Percentiles rank a stretch among this genome's conserved stretches.
Conservation (phyloP, 2,113 vertebrate genomes). For the Poecile atricapillus region DNA sequence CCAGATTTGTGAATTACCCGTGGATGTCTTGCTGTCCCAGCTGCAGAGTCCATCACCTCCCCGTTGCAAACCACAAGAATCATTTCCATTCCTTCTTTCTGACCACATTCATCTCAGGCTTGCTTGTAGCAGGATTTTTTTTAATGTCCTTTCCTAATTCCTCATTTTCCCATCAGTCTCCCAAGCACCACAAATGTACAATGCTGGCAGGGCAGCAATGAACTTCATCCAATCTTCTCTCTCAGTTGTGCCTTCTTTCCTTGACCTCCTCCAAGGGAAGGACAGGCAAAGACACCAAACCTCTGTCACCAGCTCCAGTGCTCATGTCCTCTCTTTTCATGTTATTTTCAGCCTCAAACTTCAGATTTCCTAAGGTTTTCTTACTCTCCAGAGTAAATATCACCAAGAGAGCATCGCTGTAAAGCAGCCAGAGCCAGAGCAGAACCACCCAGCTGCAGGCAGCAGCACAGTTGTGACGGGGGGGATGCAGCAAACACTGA, state of each 20-base stretch:
- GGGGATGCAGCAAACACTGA: background rate
- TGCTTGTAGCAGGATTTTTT: background rate
- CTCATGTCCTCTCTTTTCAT: background rate
- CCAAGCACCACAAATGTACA: background rate
- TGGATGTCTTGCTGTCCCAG: background rate
- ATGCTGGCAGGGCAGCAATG: rapidly evolving
- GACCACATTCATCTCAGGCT: background rate
- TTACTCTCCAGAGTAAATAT: background rate
- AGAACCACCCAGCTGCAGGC: background rate
- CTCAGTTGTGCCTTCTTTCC: background rate
- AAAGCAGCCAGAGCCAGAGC: background rate
- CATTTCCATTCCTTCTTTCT: background rate
- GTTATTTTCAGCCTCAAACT: background rate
- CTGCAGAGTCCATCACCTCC: background rate
- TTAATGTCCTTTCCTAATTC: background rate
- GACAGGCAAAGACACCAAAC: background rate
- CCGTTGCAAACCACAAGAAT: rapidly evolving
- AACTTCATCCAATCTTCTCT: background rate
- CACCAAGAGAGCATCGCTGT: background rate
- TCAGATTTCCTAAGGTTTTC: background rate
- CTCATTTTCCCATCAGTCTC: background rate
- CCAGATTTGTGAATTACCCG: background rate
- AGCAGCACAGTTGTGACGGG: background rate
- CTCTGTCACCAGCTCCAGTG: background rate
- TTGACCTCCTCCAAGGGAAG: background rate